Percentiles rank a stretch among this genome's conserved stretches.
Conservation (phyloP, 2,113 vertebrate genomes). For the Bothrops jararaca region DNA sequence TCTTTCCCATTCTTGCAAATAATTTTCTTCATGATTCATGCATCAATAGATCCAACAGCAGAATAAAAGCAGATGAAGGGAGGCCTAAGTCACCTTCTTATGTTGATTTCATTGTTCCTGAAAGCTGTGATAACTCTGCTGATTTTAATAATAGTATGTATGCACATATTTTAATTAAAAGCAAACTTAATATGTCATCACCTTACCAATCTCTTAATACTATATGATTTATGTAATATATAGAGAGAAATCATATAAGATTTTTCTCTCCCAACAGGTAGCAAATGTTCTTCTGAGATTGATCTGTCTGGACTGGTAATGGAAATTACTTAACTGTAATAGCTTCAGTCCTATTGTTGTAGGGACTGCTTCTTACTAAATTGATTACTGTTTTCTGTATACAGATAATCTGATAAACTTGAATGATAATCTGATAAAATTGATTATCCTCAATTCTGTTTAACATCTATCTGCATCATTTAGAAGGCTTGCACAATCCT, state of each 20-base stretch:
- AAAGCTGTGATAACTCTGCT: not conserved
- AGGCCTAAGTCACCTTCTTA: not conserved
- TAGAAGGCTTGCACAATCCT: not conserved
- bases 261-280: not conserved
- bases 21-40: not conserved
- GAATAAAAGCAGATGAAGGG: not conserved
- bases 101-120: not conserved
- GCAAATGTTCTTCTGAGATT: not conserved
- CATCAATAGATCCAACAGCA: not conserved
- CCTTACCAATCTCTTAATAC: not conserved
- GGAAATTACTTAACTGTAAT: not conserved
- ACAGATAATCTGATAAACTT: not conserved
- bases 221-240: not conserved
- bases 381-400: not conserved
- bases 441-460: not conserved
- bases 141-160: not conserved
- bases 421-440: not conserved
- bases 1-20: not conserved
- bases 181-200: not conserved
- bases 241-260: not conserved
- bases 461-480: not conserved
- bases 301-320: not conserved
- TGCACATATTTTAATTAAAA: not conserved
- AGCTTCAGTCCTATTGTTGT: not conserved
- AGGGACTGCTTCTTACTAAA: not conserved